These are phyloP conservation scores for Thalassophryne amazonica DNA, from an alignment of 2,797 vertebrate genomes.

Conservation along the genomic window DNA sequence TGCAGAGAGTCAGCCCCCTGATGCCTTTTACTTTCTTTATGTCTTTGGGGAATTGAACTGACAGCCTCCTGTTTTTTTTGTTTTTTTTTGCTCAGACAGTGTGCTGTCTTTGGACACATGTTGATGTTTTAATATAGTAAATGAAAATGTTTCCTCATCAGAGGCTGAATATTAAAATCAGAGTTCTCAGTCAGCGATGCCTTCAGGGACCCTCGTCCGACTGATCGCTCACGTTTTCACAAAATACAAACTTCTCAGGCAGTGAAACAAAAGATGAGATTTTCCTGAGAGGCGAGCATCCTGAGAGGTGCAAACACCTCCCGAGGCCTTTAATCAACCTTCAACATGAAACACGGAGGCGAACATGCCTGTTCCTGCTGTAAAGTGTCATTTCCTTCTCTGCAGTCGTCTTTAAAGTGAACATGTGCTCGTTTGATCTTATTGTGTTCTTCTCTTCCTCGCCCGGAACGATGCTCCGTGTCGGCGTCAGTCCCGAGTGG, in stretches of 20 bases:
- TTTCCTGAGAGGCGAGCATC: constrained; percentile 4
- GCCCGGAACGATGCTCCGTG: constrained; percentile 54
- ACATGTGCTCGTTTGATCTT: constrained; percentile 67
- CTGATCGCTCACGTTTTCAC: constrained; percentile 22
- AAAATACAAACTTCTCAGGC: constrained; percentile 25
- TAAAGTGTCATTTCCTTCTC: constrained; percentile 32
- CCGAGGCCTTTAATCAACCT: constrained; percentile 34
- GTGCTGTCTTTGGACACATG: too few species aligned
- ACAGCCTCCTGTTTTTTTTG: too few species aligned
- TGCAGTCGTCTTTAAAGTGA: constrained; percentile 38
- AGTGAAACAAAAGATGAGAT: constrained; percentile 26
- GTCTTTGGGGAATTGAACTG: too few species aligned
- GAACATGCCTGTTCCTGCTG: constrained; percentile 47
- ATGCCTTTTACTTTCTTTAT: too few species aligned
- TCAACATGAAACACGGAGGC: constrained; percentile 61
- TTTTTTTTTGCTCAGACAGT: too few species aligned
- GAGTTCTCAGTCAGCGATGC: constrained; percentile 16
- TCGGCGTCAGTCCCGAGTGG: constrained; percentile 51
- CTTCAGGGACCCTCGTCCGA: constrained; percentile 37
- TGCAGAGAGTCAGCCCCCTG: too few species aligned
- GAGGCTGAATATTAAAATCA: constrained; percentile 26
- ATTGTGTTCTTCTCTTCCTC: constrained; percentile 62
- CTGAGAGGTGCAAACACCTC: constrained; percentile 27
- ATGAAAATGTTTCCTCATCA: constrained; percentile 25
- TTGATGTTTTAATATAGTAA: too few species aligned